Base-by-base conservation (phyloP, 2,888 invertebrate species). In the Notocelia uddmanniana region DNA sequence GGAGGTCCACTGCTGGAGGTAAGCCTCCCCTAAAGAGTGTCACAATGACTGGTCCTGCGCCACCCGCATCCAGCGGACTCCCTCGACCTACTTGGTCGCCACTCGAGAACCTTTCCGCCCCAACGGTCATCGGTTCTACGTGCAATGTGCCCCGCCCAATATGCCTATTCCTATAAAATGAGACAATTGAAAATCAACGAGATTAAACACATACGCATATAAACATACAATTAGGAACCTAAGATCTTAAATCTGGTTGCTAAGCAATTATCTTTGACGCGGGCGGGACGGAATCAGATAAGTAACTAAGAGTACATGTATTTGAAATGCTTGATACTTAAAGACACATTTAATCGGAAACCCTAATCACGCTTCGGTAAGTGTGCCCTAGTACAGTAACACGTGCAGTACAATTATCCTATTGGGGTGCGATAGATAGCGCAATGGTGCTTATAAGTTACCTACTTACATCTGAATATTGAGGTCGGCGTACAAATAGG, bases 401-500 rank as follows among this genome's bases (percentile, higher is more conserved):
- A 70, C 60, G 66, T 54, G 52, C 34, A 54, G 41, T 71, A 71
- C 71, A 70, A 70, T 70, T 59, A 71, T 67, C 71, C 37, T 18
- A 23, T 48, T 31, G 41, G n/a, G 6, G 19, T 31, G 23, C 59
- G 18, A 37, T 31, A 66, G 71, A 67, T 66, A 71, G 71, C 71
- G 71, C 41, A 52, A 67, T 60, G 70, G 54, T 67, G 71, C 66
- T 67, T 71, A 60, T 71, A 71, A 74, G 75, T 77, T 78, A 82
- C 73, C 78, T 78, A 79, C 75, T 76, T 79, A 78, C 80, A 80
- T 80, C 77, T 77, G 77, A 81, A 81, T 85, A 85, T 83, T 82
- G 84, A 81, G 84, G 81, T 80, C 83, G 79, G 82, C 84, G 83
- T 84, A 85, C 88, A 89, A 91, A 90, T 89, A 88, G 86, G 87